Conservation (phyloP, 2,113 vertebrate genomes). For the Phrynosoma blainvillii region DNA sequence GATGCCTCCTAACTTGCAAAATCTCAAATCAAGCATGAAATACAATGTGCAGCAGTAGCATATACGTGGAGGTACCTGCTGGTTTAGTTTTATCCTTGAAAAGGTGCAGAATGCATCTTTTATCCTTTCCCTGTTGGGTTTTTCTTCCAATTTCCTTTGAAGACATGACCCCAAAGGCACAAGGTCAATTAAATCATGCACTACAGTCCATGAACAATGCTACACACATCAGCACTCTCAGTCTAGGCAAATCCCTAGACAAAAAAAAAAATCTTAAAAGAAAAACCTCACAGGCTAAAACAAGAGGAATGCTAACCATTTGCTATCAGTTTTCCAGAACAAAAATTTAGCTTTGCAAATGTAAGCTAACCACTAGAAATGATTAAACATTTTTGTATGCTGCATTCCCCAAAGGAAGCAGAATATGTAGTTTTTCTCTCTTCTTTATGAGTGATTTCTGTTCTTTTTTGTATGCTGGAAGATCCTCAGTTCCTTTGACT, state of each 20-base stretch:
- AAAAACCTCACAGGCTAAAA: slow-evolving; percentile 32
- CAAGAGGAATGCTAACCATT: slow-evolving; percentile 12
- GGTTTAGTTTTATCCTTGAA: slow-evolving; percentile 14
- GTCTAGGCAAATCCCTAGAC: slow-evolving; percentile 10
- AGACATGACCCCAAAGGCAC: slow-evolving; percentile 33
- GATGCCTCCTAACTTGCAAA: slow-evolving; percentile 12
- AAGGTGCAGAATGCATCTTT: slow-evolving; percentile 46
- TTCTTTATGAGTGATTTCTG: neutral
- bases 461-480: neutral
- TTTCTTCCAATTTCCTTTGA: slow-evolving; percentile 55
- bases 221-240: slow-evolving; percentile 31
- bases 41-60: neutral
- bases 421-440: neutral
- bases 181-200: slow-evolving; percentile 46
- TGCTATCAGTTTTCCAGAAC: slow-evolving; percentile 27
- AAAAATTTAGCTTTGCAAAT: slow-evolving; percentile 22
- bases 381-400: neutral
- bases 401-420: neutral
- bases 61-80: slow-evolving; percentile 29
- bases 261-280: slow-evolving; percentile 16
- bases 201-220: slow-evolving; percentile 36
- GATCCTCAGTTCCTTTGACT: neutral
- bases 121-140: slow-evolving; percentile 31
- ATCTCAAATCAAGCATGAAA: slow-evolving; percentile 39
- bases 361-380: neutral